Conservation (phyloP, 2,888 invertebrate genomes). For the Smittia sp. region DNA sequence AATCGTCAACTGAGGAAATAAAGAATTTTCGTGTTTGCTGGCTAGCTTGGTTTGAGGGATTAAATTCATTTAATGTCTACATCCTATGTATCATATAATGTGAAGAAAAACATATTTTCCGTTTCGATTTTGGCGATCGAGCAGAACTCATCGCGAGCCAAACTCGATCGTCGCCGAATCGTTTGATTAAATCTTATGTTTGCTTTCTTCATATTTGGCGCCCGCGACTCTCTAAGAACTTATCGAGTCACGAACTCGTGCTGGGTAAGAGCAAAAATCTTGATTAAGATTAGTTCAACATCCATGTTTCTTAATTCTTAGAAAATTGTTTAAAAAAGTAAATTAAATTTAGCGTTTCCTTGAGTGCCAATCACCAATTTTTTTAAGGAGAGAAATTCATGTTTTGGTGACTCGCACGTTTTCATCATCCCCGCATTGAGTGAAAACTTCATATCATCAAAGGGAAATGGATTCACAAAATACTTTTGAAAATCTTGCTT, state of each 20-base stretch:
- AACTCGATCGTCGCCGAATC: background rate
- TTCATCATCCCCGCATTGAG: conserved; percentile 7
- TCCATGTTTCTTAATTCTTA: background rate
- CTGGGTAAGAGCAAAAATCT: background rate
- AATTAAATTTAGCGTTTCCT: conserved; percentile 10
- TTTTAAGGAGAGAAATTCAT: background rate
- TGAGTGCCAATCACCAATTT: background rate
- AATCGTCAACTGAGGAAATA: conserved; percentile 13
- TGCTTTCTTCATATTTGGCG: background rate
- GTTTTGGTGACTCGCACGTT: background rate
- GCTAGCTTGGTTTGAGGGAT: conserved; percentile 11
- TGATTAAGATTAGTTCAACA: conserved; percentile 22
- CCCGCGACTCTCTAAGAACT: background rate
- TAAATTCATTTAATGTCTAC: conserved; percentile 40
- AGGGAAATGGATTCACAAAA: background rate
- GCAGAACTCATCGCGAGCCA: background rate
- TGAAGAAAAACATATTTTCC: background rate
- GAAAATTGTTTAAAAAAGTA: background rate
- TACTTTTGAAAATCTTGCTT: conserved; percentile 11
- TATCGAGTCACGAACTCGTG: background rate
- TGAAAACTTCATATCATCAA: background rate
- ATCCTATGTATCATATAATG: conserved; percentile 27
- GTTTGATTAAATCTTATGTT: conserved; percentile 8
- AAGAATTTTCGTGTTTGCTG: conserved; percentile 1
- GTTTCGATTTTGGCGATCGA: background rate